These are phyloP conservation scores for Psammodynastes pulverulentus DNA, from an alignment of 2,113 vertebrate species.

Conservation along the genomic window DNA sequence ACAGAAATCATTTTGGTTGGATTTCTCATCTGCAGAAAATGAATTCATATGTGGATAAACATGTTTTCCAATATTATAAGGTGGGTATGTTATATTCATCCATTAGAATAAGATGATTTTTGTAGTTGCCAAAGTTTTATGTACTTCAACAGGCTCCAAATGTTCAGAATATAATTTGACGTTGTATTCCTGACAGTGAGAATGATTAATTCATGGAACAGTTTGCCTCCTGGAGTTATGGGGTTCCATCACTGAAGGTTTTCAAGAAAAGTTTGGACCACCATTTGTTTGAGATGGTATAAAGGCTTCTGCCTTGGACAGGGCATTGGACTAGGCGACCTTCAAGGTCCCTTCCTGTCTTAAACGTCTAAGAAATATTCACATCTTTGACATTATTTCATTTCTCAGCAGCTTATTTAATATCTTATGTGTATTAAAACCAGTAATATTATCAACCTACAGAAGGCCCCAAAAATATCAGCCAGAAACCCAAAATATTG, in stretches of 20 bases:
- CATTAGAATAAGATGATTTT: neutral
- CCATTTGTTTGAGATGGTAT: no score
- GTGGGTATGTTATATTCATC: neutral
- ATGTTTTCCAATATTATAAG: neutral
- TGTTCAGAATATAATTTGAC: neutral
- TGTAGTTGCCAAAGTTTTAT: neutral
- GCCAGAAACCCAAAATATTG: neutral
- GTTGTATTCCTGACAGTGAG: neutral
- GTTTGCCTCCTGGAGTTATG: no score
- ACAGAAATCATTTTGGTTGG: neutral
- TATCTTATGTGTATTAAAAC: neutral
- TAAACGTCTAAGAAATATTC: neutral
- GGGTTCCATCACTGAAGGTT: no score
- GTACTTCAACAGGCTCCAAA: neutral
- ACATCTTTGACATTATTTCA: neutral
- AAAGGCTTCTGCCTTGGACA: no score
- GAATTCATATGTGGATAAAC: neutral
- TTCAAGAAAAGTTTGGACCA: no score
- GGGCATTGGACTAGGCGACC: no score
- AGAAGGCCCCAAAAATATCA: neutral
- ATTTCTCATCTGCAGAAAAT: neutral
- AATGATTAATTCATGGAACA: no score
- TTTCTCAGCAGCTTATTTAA: neutral
- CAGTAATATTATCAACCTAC: neutral
- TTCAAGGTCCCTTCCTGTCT: no score